A percentile compares a stretch with the other conserved stretches of the same genome.
phyloP scores from a whole-genome alignment of 2,113 vertebrate genomes.

The Dicerorhinus sumatrensis region DNA sequence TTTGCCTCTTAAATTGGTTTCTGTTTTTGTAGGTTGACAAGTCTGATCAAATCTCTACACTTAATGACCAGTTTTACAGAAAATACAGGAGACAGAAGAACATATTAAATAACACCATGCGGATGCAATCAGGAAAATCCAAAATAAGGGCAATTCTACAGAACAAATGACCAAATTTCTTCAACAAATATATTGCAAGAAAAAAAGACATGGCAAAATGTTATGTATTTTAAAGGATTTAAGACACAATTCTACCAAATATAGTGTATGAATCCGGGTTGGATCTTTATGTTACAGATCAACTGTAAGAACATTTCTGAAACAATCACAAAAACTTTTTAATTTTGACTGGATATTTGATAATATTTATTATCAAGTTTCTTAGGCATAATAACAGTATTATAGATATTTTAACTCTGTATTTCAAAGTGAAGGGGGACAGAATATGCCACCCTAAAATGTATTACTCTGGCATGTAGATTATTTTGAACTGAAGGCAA shows the following conservation, averaged over 20 bases:
- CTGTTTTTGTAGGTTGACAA: too few species aligned
- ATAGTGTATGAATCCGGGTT: background rate
- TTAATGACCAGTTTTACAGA: background rate
- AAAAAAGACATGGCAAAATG: background rate
- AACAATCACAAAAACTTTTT: background rate
- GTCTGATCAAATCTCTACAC: background rate
- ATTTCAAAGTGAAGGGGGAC: background rate
- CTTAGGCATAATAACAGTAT: background rate
- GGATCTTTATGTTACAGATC: background rate
- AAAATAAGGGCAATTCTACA: background rate
- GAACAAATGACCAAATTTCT: background rate
- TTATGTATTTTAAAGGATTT: background rate
- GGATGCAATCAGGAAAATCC: background rate
- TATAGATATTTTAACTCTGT: background rate
- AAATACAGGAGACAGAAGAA: background rate
- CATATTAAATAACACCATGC: background rate
- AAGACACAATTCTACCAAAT: background rate
- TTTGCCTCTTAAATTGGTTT: too few species aligned
- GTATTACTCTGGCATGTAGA: background rate
- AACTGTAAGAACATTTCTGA: background rate
- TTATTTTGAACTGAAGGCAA: background rate
- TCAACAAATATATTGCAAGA: background rate
- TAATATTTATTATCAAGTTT: background rate
- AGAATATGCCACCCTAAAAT: background rate
- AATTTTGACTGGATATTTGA: background rate